phyloP scores from a whole-genome alignment of 2,888 invertebrate species.

The Xestoiulus laeticollis region DNA sequence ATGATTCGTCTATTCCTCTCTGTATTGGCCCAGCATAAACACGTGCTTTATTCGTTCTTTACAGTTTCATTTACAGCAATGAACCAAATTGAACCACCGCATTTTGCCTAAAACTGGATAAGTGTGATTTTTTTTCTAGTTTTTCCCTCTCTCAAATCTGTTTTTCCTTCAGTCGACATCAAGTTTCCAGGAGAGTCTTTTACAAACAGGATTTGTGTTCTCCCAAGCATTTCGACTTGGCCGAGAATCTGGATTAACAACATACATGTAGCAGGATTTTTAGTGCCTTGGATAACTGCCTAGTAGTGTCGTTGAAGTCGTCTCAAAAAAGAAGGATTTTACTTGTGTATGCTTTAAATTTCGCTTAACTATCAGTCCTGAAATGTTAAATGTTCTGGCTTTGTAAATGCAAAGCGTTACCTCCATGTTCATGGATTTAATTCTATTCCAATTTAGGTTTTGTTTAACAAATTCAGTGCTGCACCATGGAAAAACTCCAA shows the following conservation, averaged over 20 bases:
- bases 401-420: background rate
- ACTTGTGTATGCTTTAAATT: background rate
- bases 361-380: background rate
- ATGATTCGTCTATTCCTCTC: background rate
- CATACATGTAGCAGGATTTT: background rate
- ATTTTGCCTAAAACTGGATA: conserved; percentile 15
- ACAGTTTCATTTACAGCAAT: background rate
- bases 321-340: background rate
- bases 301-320: background rate
- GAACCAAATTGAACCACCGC: background rate
- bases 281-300: background rate
- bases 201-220: background rate
- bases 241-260: background rate
- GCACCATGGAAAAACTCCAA: background rate
- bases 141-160: background rate
- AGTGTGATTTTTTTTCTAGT: background rate
- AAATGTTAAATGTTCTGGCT: background rate
- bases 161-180: background rate
- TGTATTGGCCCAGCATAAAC: background rate
- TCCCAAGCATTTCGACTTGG: background rate
- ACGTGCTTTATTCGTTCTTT: background rate
- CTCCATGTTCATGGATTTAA: background rate
- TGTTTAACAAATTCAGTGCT: background rate
- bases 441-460: background rate
- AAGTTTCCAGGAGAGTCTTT: background rate